Evolutionary conservation across 2,797 vertebrate genomes (phyloP).

Genomic region (Hozukius guyotensis): DNA sequence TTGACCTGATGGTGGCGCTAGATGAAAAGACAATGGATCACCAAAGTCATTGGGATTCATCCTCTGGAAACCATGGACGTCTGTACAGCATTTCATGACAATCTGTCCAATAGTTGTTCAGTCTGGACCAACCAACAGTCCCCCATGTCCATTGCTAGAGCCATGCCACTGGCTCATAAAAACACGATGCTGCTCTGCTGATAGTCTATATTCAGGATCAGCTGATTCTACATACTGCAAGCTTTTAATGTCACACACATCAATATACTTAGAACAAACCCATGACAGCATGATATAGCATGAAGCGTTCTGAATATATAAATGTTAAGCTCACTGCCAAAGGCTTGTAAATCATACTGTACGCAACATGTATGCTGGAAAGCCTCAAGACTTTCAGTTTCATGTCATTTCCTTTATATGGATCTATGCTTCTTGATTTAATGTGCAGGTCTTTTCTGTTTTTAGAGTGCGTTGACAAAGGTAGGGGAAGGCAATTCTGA

Average conservation of each 20-base stretch:
- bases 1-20: background rate
- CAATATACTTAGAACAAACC: background rate
- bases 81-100: background rate
- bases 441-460: constrained; percentile 3
- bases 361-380: background rate
- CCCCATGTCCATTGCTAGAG: background rate
- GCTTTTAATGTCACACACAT: background rate
- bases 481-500: background rate
- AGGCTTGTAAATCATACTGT: constrained; percentile 6
- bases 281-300: background rate
- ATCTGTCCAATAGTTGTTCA: background rate
- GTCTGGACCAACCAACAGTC: background rate
- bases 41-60: background rate
- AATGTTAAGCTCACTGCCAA: background rate
- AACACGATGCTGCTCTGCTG: background rate
- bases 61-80: background rate
- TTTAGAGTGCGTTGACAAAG: constrained; percentile 11
- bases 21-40: background rate
- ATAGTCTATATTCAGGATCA: background rate
- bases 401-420: constrained; percentile 8
- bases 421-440: constrained; percentile 17
- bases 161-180: background rate
- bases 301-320: background rate
- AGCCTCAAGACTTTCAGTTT: background rate
- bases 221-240: background rate